Base-by-base conservation (phyloP, 2,113 vertebrate species). In the Microcebus griseorufus region DNA sequence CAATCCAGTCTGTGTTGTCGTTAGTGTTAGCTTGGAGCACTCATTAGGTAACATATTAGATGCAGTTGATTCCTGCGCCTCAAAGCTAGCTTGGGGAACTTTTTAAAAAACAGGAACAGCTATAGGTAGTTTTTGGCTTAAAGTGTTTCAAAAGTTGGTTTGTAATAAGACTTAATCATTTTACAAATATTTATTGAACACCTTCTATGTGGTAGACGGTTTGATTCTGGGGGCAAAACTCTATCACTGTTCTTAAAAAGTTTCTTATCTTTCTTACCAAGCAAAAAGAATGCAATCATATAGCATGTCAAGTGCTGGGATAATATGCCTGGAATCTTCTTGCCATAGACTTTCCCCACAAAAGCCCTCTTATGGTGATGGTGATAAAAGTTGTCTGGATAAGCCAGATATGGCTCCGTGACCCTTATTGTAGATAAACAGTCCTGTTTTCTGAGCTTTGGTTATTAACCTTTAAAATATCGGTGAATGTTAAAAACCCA, bases 261-360 rank as follows among this genome's bases (percentile, higher is more conserved):
- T 53, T 45, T 32, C 85, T 90, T 90, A 45, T 90, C 96, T 96
- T 78, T 76, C 70, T 94, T 34, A 51, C 27, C 73, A 48, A 42
- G 82, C 60, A 82, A 17, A 55, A 29, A 37, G 51, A 70, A 45
- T 12, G 13, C 18, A 9, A n/a, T 37, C 39, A 34, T 37, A 9
- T 27, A 22, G 42, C 7, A 1, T 62, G 45, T 48, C 27, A 17
- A 64, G 48, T 17, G 58, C 73, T 60, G 9, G 53, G 69, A 58
- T 22, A 14, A 12, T 45, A 39, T 70, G 73, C 12, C 85, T 85
- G 62, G 65, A 62, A 58, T 48, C 70, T 88, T 72, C 69, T 22
- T 12, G 72, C 18, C 16, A 39, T 23, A 90, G 20, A 62, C 60
- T 58, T 48, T 48, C 10, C 58, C 92, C 78, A 5, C 45, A 80